Percentiles rank a stretch among this genome's conserved stretches.
These are phyloP conservation scores for Spea bombifrons DNA, from an alignment of 2,113 vertebrate genomes.

Conservation along the genomic window DNA sequence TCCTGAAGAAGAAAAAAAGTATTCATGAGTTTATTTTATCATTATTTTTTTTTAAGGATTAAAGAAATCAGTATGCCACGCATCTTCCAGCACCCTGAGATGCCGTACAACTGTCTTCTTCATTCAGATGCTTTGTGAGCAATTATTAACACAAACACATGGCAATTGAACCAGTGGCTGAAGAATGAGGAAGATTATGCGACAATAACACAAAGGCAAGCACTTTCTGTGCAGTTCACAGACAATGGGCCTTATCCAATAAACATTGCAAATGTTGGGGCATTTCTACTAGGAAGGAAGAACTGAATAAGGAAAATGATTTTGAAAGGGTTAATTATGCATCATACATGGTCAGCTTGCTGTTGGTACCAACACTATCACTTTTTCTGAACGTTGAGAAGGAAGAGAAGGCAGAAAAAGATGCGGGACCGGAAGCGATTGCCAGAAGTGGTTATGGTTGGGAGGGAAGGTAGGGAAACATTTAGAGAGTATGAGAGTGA, in stretches of 20 bases:
- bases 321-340: too few relatives aligned
- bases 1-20: background rate
- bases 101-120: slow-evolving; percentile 14
- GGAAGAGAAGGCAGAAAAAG: too few relatives aligned
- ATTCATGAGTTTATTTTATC: background rate
- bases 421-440: too few relatives aligned
- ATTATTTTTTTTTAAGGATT: slow-evolving; percentile 14
- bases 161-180: slow-evolving; percentile 26
- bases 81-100: slow-evolving; percentile 29
- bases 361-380: too few relatives aligned
- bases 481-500: too few relatives aligned
- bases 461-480: too few relatives aligned
- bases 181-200: slow-evolving; percentile 35
- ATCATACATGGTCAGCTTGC: too few relatives aligned
- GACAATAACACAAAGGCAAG: slow-evolving; percentile 18
- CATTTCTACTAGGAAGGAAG: too few relatives aligned
- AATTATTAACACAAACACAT: slow-evolving; percentile 33
- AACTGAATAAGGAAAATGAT: too few relatives aligned
- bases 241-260: background rate
- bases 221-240: slow-evolving; percentile 10
- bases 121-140: slow-evolving; percentile 32
- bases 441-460: too few relatives aligned
- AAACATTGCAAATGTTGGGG: too few relatives aligned
- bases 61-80: slow-evolving; percentile 17
- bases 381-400: too few relatives aligned